phyloP scores from a whole-genome alignment of 2,888 invertebrate species.

The Parnassius orleans region DNA sequence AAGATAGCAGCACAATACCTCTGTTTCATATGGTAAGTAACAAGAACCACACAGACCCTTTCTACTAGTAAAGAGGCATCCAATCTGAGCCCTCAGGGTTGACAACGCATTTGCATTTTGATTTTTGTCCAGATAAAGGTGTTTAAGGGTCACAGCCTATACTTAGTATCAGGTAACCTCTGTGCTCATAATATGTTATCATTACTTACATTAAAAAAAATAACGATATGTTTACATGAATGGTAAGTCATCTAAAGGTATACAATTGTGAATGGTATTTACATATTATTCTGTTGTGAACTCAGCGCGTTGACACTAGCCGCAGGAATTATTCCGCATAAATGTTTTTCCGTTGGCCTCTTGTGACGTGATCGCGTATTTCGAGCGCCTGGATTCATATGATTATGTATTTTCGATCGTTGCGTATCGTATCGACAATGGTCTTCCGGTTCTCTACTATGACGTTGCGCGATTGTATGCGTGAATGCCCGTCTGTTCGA shows the following conservation, averaged over 20 bases:
- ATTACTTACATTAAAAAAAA: no score
- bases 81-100: no score
- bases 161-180: no score
- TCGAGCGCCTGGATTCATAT: constrained; percentile 30
- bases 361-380: constrained; percentile 32
- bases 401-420: constrained; percentile 42
- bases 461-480: constrained; percentile 32
- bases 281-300: constrained; percentile 26
- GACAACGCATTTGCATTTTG: no score
- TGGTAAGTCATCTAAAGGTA: constrained; percentile 22
- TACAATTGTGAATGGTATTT: constrained; percentile 8
- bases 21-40: no score
- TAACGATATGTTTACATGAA: background rate
- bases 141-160: no score
- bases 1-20: no score
- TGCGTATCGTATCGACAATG: constrained; percentile 48
- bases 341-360: constrained; percentile 24
- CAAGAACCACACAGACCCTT: no score
- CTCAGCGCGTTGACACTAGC: constrained; percentile 5
- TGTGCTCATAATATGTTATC: no score
- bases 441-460: constrained; percentile 47
- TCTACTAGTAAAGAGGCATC: no score
- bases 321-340: constrained; percentile 26
- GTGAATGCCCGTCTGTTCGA: constrained; percentile 28
- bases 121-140: no score